A percentile compares a stretch with the other conserved stretches of the same genome.
These are phyloP conservation scores for Tipula unca DNA, from an alignment of 2,888 invertebrate species.

Conservation along the genomic window DNA sequence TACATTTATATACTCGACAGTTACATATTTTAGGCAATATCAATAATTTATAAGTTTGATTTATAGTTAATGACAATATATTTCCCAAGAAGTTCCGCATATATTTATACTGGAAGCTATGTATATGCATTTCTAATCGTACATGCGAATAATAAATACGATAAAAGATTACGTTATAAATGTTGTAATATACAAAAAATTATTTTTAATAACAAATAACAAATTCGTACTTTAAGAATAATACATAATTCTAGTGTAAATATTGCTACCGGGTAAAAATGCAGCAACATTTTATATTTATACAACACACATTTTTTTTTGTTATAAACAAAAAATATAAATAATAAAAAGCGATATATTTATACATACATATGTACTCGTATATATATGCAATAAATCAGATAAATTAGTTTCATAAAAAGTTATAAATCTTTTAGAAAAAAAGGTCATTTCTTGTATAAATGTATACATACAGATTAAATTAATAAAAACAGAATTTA, in stretches of 20 bases:
- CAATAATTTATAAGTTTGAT: background rate
- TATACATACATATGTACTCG: background rate
- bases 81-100: no score
- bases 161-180: background rate
- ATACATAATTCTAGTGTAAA: background rate
- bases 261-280: conserved; percentile 8
- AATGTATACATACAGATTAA: background rate
- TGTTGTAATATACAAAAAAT: no score
- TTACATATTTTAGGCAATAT: background rate
- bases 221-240: background rate
- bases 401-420: background rate
- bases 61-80: background rate
- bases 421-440: background rate
- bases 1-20: no score
- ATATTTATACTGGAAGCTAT: no score
- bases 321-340: no score
- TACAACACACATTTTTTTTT: background rate
- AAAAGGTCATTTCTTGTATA: background rate
- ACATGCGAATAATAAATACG: background rate
- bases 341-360: no score
- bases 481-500: background rate
- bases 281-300: background rate
- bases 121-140: no score
- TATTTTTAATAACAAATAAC: no score
- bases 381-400: background rate